These are phyloP conservation scores for Parazoanthus swiftii DNA, from an alignment of 92 coral and sea anemone species.

Conservation along the genomic window DNA sequence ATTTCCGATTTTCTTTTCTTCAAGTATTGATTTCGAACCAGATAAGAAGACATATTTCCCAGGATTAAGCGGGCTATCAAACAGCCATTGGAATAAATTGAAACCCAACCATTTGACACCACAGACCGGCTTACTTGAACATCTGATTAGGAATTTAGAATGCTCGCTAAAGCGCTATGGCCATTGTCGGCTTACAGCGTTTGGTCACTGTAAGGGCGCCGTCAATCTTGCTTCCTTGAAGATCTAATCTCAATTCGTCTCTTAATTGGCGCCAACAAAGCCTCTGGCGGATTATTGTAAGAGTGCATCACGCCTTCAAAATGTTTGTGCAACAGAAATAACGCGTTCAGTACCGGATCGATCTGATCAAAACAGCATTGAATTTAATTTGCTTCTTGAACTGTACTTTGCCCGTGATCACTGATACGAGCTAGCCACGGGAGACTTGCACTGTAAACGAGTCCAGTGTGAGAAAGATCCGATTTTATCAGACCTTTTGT, in stretches of 20 bases:
- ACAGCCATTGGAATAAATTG: conserved; percentile 29
- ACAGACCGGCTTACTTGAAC: background rate
- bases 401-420: background rate
- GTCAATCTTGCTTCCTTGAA: conserved; percentile 26
- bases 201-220: conserved; percentile 1
- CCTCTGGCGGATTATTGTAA: background rate
- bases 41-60: conserved; percentile 30
- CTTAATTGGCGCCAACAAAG: conserved; percentile 22
- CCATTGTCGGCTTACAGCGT: background rate
- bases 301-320: background rate
- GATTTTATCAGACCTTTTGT: no score
- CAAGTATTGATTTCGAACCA: conserved; percentile 35
- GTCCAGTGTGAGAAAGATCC: no score
- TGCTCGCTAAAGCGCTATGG: background rate
- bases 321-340: conserved; percentile 11
- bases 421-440: no score
- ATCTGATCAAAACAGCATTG: background rate
- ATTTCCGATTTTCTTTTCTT: conserved; percentile 43
- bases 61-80: conserved; percentile 27
- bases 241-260: conserved; percentile 11
- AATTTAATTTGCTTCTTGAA: background rate
- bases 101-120: conserved; percentile 13
- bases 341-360: background rate
- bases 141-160: background rate
- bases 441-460: no score